Evolutionary conservation across 2,888 invertebrate genomes (phyloP).

Genomic region (Apamea monoglypha): DNA sequence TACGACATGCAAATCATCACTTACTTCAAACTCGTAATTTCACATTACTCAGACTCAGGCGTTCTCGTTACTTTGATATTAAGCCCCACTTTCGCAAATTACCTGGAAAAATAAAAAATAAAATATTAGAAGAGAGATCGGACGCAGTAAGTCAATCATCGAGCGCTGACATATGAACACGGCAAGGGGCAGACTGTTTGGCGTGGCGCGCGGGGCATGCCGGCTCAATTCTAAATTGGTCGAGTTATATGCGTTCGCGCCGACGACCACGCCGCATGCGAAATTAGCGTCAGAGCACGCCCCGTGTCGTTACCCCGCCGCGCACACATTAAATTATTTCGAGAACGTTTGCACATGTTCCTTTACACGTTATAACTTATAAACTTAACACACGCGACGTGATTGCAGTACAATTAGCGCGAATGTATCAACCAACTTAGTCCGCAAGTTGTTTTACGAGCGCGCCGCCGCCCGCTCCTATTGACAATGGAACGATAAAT

Average conservation of each 20-base stretch:
- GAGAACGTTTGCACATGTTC: slow-evolving; percentile 78
- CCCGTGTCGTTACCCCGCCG: slow-evolving; percentile 71
- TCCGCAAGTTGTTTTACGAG: slow-evolving; percentile 54
- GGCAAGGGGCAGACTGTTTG: slow-evolving; percentile 78
- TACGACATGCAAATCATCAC: slow-evolving; percentile 44
- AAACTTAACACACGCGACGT: slow-evolving; percentile 69
- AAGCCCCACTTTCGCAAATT: slow-evolving; percentile 54
- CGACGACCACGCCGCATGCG: slow-evolving; percentile 64
- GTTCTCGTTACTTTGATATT: slow-evolving; percentile 17
- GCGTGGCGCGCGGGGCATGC: slow-evolving; percentile 73
- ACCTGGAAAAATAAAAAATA: slow-evolving; percentile 70
- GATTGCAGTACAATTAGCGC: slow-evolving; percentile 72
- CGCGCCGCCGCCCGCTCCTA: slow-evolving; percentile 39
- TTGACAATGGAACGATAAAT: slow-evolving; percentile 76
- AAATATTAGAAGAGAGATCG: slow-evolving; percentile 33
- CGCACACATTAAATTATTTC: slow-evolving; percentile 79
- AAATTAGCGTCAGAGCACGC: slow-evolving; percentile 70
- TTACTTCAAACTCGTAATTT: slow-evolving; percentile 47
- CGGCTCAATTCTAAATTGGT: slow-evolving; percentile 78
- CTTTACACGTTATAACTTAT: slow-evolving; percentile 71
- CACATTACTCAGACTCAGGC: slow-evolving; percentile 4
- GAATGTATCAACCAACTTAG: slow-evolving; percentile 65
- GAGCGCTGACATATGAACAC: slow-evolving; percentile 49
- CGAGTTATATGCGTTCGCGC: slow-evolving; percentile 71
- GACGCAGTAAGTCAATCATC: slow-evolving; percentile 50